Evolutionary conservation across 2,888 invertebrate species (phyloP).

Genomic region (Pterostichus madidus): DNA sequence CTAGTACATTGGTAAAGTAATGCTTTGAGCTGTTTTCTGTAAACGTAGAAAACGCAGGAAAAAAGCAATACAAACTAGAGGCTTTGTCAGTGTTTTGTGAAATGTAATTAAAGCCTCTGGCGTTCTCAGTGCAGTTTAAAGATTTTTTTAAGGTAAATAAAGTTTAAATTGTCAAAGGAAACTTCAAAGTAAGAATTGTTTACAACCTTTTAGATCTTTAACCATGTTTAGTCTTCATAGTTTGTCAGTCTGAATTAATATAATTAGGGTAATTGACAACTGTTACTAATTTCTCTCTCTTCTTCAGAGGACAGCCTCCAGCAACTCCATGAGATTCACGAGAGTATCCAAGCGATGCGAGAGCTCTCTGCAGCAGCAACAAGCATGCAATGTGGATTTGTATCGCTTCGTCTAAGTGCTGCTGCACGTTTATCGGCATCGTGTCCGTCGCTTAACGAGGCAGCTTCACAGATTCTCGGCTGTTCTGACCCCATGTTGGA

Average conservation of each 20-base stretch:
- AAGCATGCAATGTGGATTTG: constrained; percentile 30
- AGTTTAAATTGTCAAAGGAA: no score
- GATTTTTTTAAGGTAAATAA: no score
- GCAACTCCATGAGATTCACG: constrained; percentile 87
- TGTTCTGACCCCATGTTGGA: constrained; percentile 74
- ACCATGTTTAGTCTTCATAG: no score
- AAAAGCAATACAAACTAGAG: background rate
- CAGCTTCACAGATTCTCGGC: constrained; percentile 72
- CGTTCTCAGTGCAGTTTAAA: no score
- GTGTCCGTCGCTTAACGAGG: constrained; percentile 85
- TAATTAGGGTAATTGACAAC: no score
- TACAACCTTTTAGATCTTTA: no score
- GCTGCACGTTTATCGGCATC: constrained; percentile 84
- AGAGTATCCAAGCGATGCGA: constrained; percentile 88
- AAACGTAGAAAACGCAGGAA: no score
- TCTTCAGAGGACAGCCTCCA: constrained; percentile 84
- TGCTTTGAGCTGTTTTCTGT: no score
- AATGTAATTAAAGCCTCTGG: no score
- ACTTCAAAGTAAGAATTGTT: no score
- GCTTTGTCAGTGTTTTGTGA: background rate
- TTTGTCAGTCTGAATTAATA: no score
- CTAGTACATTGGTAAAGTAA: no score
- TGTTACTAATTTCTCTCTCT: background rate
- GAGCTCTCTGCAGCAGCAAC: constrained; percentile 77
- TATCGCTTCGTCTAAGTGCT: constrained; percentile 72